phyloP scores from a whole-genome alignment of 2,797 vertebrate genomes.

The Artibeus lituratus region DNA sequence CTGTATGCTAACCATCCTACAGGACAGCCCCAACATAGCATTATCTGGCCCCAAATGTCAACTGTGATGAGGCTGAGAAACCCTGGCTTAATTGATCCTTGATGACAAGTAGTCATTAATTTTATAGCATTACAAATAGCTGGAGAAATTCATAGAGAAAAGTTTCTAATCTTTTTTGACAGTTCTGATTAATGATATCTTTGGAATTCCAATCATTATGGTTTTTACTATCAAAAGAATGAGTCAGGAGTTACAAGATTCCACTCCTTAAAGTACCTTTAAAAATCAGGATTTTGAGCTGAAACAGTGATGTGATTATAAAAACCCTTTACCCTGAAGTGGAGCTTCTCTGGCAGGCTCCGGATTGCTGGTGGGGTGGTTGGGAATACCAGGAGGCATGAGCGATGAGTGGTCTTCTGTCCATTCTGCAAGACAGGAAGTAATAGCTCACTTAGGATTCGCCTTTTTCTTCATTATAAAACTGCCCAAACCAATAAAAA shows the following conservation, averaged over 20 bases:
- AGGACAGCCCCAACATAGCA: not conserved
- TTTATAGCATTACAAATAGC: not conserved
- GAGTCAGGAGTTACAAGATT: not conserved
- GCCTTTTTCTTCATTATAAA: not conserved
- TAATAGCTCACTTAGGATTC: not conserved
- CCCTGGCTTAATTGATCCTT: not conserved
- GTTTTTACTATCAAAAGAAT: not conserved
- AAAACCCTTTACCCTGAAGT: slow-evolving; percentile 82
- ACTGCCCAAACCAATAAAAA: not conserved
- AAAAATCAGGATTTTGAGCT: not conserved
- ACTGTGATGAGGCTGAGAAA: not conserved
- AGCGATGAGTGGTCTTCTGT: slow-evolving; percentile 92
- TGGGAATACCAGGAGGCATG: slow-evolving; percentile 88
- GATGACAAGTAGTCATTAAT: not conserved
- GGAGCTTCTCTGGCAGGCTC: slow-evolving; percentile 93
- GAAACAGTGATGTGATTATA: not conserved
- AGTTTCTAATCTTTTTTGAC: not conserved
- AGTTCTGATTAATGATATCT: not conserved
- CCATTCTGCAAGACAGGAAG: slow-evolving; percentile 90
- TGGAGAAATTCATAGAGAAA: slow-evolving; percentile 17
- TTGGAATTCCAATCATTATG: not conserved
- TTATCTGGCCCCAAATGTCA: not conserved
- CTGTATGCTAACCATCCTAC: too few species aligned
- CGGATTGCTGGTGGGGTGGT: slow-evolving; percentile 90
- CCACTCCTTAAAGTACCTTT: not conserved